Conservation (phyloP, 2,113 vertebrate species). For the Triplophysa dalaica region DNA sequence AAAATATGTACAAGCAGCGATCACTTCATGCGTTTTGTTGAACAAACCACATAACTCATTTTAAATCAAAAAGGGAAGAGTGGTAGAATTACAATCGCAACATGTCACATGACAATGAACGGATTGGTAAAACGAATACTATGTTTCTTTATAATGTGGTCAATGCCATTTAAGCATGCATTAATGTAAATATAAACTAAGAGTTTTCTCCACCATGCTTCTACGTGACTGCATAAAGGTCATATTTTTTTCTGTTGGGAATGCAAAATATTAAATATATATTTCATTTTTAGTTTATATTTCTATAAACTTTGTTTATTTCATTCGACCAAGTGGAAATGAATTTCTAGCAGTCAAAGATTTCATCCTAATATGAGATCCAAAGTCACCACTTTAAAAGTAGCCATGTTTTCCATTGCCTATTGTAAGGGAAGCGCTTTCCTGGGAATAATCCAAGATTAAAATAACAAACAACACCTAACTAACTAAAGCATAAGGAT, state of each 20-base stretch:
- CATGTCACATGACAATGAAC: background rate
- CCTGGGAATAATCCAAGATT: background rate
- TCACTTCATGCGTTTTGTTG: slow-evolving; percentile 3
- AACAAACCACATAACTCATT: slow-evolving; percentile 18
- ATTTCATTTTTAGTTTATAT: no score
- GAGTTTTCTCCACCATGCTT: background rate
- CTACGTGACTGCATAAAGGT: background rate
- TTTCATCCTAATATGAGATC: slow-evolving; percentile 17
- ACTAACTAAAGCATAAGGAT: background rate
- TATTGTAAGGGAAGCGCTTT: background rate
- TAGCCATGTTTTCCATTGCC: slow-evolving; percentile 28
- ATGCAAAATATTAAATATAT: no score
- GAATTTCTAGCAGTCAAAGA: background rate
- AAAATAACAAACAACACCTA: slow-evolving; percentile 13
- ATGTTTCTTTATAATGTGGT: slow-evolving; percentile 8
- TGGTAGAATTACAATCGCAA: background rate
- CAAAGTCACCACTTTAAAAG: background rate
- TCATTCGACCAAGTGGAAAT: slow-evolving; percentile 2
- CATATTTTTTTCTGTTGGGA: background rate
- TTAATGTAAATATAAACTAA: background rate
- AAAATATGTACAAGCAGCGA: slow-evolving; percentile 22
- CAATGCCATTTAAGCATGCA: slow-evolving; percentile 19
- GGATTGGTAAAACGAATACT: background rate
- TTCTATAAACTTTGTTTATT: slow-evolving; percentile 12
- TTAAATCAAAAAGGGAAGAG: slow-evolving; percentile 9